Conservation (phyloP, 2,888 invertebrate species). For the Trachelus stipa region DNA sequence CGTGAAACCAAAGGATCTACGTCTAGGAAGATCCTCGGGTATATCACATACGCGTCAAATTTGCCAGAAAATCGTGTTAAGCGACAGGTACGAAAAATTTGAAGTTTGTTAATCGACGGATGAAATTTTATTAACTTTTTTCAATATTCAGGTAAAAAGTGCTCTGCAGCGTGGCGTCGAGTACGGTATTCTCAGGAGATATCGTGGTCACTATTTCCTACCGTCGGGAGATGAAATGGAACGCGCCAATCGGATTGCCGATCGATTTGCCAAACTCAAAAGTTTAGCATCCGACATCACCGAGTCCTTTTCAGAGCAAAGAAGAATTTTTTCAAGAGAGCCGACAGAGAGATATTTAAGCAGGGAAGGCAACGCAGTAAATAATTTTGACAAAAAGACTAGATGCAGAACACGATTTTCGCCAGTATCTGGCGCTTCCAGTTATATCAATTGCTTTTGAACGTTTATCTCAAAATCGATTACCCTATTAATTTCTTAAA, state of each 20-base stretch:
- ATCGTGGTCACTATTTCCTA: slow-evolving; percentile 53
- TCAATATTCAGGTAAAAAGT: slow-evolving; percentile 43
- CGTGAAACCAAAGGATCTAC: slow-evolving; percentile 52
- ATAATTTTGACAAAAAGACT: slow-evolving; percentile 25
- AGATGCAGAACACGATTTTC: slow-evolving; percentile 34
- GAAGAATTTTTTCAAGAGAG: neutral
- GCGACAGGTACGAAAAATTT: slow-evolving; percentile 45
- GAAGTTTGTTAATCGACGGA: neutral
- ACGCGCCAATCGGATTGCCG: slow-evolving; percentile 50
- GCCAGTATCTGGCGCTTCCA: slow-evolving; percentile 34
- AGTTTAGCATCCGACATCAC: slow-evolving; percentile 28
- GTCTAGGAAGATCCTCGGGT: slow-evolving; percentile 49
- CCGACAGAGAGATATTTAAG: neutral
- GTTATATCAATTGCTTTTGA: slow-evolving; percentile 10
- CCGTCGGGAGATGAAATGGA: slow-evolving; percentile 48
- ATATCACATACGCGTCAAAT: slow-evolving; percentile 49
- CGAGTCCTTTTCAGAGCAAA: neutral
- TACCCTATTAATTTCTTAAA: neutral
- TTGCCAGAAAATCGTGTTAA: slow-evolving; percentile 45
- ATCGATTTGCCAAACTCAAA: slow-evolving; percentile 51
- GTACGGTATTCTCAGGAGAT: slow-evolving; percentile 50
- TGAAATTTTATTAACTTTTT: slow-evolving; percentile 3
- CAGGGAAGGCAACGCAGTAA: slow-evolving; percentile 10
- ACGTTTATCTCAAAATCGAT: neutral
- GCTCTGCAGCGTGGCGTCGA: slow-evolving; percentile 50